A percentile compares a stretch with the other conserved stretches of the same genome.
Conservation (phyloP, 2,888 invertebrate species). For the Panorpa germanica region DNA sequence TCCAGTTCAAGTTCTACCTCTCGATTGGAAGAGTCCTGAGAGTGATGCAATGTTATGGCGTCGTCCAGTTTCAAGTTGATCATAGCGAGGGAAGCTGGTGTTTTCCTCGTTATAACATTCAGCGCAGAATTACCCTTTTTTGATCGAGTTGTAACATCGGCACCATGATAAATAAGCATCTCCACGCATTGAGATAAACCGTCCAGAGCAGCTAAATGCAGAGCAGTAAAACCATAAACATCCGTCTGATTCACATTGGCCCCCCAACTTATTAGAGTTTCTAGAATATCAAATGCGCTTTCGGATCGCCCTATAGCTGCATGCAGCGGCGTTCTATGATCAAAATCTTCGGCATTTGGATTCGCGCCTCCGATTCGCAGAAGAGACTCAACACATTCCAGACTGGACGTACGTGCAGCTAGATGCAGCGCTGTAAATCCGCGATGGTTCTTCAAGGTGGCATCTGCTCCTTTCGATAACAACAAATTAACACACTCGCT, state of each 20-base stretch:
- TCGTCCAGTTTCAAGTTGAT: conserved; percentile 65
- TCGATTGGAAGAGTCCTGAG: conserved; percentile 54
- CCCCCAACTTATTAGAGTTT: conserved; percentile 58
- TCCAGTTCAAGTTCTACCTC: conserved; percentile 69
- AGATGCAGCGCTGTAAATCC: conserved; percentile 75
- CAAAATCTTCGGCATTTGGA: conserved; percentile 62
- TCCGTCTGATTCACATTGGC: conserved; percentile 71
- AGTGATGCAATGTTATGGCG: conserved; percentile 59
- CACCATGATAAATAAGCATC: conserved; percentile 64
- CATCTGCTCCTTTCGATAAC: conserved; percentile 54
- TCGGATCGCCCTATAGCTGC: conserved; percentile 72
- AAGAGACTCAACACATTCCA: conserved; percentile 63
- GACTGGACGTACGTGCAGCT: conserved; percentile 59
- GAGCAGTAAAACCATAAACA: conserved; percentile 67
- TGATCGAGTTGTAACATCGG: conserved; percentile 75
- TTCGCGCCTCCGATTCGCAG: conserved; percentile 56
- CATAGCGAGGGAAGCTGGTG: conserved; percentile 68
- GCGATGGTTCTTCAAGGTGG: conserved; percentile 52
- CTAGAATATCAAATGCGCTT: conserved; percentile 61
- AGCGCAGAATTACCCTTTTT: conserved; percentile 74
- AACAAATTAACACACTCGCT: conserved; percentile 60
- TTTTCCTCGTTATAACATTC: conserved; percentile 70
- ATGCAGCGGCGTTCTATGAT: conserved; percentile 65
- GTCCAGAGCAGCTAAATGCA: conserved; percentile 72
- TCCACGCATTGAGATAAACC: conserved; percentile 73